Evolutionary conservation across 2,797 vertebrate species (phyloP).

Genomic region (Alectoris magna): DNA sequence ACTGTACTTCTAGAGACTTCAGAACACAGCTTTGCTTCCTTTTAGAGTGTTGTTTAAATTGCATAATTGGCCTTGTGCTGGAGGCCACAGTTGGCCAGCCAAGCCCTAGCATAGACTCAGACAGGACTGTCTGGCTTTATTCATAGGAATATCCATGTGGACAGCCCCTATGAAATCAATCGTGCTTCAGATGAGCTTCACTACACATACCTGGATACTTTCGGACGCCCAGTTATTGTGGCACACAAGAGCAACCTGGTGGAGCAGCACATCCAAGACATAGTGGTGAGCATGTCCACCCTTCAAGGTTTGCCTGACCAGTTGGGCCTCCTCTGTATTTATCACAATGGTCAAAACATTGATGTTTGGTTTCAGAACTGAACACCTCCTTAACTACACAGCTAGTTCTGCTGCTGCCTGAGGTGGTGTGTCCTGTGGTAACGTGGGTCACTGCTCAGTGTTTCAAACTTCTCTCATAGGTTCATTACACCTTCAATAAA

Average conservation of each 20-base stretch:
- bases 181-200: constrained; percentile 93
- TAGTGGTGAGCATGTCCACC: constrained; percentile 86
- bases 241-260: constrained; percentile 95
- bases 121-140: background rate
- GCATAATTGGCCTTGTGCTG: background rate
- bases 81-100: background rate
- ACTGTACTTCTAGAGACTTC: background rate
- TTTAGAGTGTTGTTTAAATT: background rate
- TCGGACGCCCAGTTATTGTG: constrained; percentile 94
- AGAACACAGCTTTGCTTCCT: constrained; percentile 1
- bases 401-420: background rate
- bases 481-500: constrained; percentile 97
- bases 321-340: background rate
- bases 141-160: constrained; percentile 92
- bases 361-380: background rate
- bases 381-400: background rate
- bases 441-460: background rate
- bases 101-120: background rate
- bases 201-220: constrained; percentile 97
- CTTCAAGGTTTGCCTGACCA: background rate
- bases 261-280: constrained; percentile 98
- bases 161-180: constrained; percentile 92
- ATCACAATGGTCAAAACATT: background rate
- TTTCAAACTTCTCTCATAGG: constrained; percentile 75
- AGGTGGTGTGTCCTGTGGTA: background rate